Evolutionary conservation across 2,888 invertebrate genomes (phyloP), one percentile per base, ranked within the genome.

Genomic region (Rapana venosa): DNA sequence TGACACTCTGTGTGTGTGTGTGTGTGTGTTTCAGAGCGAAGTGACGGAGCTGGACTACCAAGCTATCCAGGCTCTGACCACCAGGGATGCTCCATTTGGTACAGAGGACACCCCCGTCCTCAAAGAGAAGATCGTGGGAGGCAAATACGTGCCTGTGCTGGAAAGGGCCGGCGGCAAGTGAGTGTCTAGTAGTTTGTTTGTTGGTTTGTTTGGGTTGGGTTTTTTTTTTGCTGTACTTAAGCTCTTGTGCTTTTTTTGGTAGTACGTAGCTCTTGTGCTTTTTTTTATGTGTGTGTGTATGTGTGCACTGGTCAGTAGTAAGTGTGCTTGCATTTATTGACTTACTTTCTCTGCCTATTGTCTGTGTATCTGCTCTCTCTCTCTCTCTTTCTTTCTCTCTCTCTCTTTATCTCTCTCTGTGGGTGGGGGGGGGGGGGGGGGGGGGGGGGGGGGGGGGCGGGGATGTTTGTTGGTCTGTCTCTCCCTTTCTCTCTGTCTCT

Each of bases 21-120:
- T n/a, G n/a, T n/a, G n/a, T 92, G 20, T 79, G 17, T 79, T 79
- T 17, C 92, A 94, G 94, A 93, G 92, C 74, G 94, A 94, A 90
- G 90, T 91, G 30, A 90, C 93, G 17, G 92, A 92, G 87, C 88
- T 93, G 47, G 93, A 94, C 20, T 92, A 93, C 90, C 81, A 92
- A 84, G 90, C 92, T 88, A 91, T 91, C 30, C 89, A 91, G 36
- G 92, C 91, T 30, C 87, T 92, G 17, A 90, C 92, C 74, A 92
- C 93, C 13, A 91, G 91, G 58, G 92, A 94, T 88, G 95, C 95
- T 26, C 95, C 95, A 0, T 95, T 94, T 90, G 95, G 95, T 11
- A 95, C 93, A 2, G 91, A 92, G 13, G 91, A 94, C 88, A 94
- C 95, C 0, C 95, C 95, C 6, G 83, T 70, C 13, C 92, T 94